Conservation (phyloP, 2,888 invertebrate genomes). For the Caenorhabditis auriculariae region DNA sequence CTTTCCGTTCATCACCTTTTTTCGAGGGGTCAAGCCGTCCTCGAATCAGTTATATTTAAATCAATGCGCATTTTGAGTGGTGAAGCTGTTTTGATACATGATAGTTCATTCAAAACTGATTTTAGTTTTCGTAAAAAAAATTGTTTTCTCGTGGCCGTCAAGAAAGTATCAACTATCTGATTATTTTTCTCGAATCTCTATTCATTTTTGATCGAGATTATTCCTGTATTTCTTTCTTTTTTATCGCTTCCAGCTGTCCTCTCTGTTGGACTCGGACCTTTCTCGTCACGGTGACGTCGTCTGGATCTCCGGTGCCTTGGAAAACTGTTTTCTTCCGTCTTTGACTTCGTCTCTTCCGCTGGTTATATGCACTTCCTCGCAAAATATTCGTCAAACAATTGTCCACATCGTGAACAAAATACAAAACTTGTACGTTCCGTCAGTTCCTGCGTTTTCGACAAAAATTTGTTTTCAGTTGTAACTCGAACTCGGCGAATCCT, state of each 20-base stretch:
- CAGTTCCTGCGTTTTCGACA: background rate
- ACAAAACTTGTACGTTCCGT: conserved; percentile 54
- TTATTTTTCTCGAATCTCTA: too few relatives aligned
- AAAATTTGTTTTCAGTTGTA: conserved; percentile 51
- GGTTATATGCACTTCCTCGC: conserved; percentile 42
- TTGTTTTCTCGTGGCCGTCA: too few relatives aligned
- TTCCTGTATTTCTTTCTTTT: too few relatives aligned
- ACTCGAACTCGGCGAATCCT: conserved; percentile 59
- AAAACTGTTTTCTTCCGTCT: conserved; percentile 8
- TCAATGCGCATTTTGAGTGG: too few relatives aligned
- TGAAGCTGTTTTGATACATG: too few relatives aligned
- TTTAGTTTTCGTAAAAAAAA: too few relatives aligned
- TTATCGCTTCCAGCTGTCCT: conserved; percentile 5
- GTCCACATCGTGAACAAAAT: conserved; percentile 52
- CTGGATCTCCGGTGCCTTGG: conserved; percentile 23
- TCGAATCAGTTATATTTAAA: too few relatives aligned
- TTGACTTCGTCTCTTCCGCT: conserved; percentile 36
- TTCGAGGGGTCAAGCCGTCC: too few relatives aligned
- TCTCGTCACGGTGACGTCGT: conserved; percentile 14
- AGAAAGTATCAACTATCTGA: too few relatives aligned
- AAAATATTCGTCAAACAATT: conserved; percentile 42
- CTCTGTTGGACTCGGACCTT: conserved; percentile 14
- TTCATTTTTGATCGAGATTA: too few relatives aligned
- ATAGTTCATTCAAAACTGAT: too few relatives aligned
- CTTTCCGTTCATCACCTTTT: too few relatives aligned